Evolutionary conservation across 1,140 invertebrate genomes (phyloP).

Genomic region (Idris sp.): DNA sequence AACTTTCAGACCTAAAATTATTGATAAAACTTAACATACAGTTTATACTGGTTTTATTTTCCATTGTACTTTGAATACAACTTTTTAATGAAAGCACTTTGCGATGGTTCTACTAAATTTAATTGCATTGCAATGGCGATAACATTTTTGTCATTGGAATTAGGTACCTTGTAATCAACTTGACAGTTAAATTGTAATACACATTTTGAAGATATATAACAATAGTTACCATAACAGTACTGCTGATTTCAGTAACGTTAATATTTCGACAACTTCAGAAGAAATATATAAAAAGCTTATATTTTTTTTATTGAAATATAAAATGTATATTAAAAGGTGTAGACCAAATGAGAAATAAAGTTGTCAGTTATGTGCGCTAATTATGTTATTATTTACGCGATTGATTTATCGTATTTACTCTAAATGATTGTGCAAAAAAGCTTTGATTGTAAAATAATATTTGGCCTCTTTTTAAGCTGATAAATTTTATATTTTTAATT

Average conservation of each 20-base stretch:
- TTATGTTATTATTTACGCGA: conserved; percentile 8
- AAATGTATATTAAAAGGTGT: too few relatives aligned
- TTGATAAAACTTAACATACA: conserved; percentile 52
- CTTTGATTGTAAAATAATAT: conserved; percentile 27
- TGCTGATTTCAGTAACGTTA: conserved; percentile 4
- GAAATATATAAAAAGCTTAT: conserved; percentile 21
- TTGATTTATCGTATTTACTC: conserved; percentile 15
- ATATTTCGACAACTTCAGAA: conserved; percentile 20
- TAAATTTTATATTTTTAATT: too few relatives aligned
- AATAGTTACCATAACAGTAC: conserved; percentile 1
- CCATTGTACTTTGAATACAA: neutral
- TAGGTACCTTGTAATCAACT: conserved; percentile 3
- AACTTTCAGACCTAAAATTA: conserved; percentile 7
- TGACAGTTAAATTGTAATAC: neutral
- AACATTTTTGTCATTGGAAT: conserved; percentile 43
- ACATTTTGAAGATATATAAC: too few relatives aligned
- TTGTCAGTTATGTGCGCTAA: neutral
- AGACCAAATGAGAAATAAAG: too few relatives aligned
- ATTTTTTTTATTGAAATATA: too few relatives aligned
- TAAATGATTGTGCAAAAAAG: conserved; percentile 10
- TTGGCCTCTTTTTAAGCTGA: conserved; percentile 25
- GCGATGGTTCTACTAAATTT: conserved; percentile 58
- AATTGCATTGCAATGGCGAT: conserved; percentile 74
- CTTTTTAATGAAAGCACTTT: conserved; percentile 16
- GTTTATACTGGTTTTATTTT: conserved; percentile 30